Evolutionary conservation across 2,113 vertebrate genomes (phyloP).

Genomic region (Dinomys branickii): DNA sequence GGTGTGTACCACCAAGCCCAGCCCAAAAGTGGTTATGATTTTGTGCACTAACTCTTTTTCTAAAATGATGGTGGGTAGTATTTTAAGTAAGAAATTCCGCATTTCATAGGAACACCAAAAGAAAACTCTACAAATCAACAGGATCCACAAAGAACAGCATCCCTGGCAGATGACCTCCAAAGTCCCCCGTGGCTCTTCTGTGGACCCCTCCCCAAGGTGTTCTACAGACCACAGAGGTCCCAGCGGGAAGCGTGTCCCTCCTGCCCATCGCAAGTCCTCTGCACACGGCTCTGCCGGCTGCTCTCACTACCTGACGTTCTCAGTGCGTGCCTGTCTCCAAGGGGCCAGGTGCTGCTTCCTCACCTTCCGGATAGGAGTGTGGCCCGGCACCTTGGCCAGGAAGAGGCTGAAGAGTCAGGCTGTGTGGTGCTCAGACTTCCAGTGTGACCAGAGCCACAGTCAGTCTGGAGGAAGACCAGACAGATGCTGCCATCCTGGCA

Average conservation of each 20-base stretch:
- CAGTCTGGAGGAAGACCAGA: background rate
- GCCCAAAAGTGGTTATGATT: background rate
- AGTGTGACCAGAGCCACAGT: rapidly evolving
- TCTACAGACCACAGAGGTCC: rapidly evolving
- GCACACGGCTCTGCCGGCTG: background rate
- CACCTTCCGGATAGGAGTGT: background rate
- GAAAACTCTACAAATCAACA: background rate
- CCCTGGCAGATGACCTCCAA: background rate
- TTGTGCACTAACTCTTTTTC: conserved; percentile 13
- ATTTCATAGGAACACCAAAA: background rate
- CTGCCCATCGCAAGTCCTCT: too few species aligned
- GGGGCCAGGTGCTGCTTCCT: background rate
- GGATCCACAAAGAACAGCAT: background rate
- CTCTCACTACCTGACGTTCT: background rate
- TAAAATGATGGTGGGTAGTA: background rate
- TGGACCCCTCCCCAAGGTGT: rapidly evolving
- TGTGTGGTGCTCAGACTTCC: background rate
- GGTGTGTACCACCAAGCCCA: background rate
- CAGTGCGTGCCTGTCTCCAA: too few species aligned
- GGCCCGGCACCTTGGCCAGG: background rate
- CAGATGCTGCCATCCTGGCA: background rate
- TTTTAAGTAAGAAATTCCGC: background rate
- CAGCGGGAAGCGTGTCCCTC: too few species aligned
- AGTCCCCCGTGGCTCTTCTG: background rate
- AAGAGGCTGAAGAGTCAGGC: background rate